Evolutionary conservation across 2,888 invertebrate genomes (phyloP).

Genomic region (Microplitis deprimator): DNA sequence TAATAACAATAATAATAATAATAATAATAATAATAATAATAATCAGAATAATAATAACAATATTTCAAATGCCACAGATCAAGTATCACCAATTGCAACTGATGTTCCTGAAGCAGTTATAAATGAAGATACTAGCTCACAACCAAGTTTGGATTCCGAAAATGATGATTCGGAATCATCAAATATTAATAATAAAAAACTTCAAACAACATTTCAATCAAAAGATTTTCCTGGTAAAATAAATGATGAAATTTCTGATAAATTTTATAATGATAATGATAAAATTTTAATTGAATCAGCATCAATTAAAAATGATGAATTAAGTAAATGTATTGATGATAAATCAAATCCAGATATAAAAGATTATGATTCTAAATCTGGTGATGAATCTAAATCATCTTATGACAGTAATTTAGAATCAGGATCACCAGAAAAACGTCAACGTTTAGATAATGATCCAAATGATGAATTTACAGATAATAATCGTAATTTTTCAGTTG

Average conservation of each 20-base stretch:
- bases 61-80: conserved; percentile 26
- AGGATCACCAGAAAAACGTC: conserved; percentile 47
- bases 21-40: conserved; percentile 12
- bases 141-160: conserved; percentile 66
- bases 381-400: conserved; percentile 26
- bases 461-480: conserved; percentile 31
- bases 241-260: conserved; percentile 35
- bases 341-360: not conserved
- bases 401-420: conserved; percentile 41
- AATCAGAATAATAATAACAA: not conserved
- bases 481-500: not conserved
- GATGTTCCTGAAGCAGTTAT: conserved; percentile 67
- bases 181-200: conserved; percentile 55
- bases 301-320: conserved; percentile 17
- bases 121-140: conserved; percentile 69
- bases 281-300: not conserved
- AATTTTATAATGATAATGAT: not conserved
- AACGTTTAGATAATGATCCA: conserved; percentile 37
- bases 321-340: not conserved
- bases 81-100: conserved; percentile 49
- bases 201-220: conserved; percentile 68
- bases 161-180: conserved; percentile 57
- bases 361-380: conserved; percentile 21
- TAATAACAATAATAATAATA: too few relatives aligned
- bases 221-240: conserved; percentile 59